phyloP scores from a whole-genome alignment of 2,888 invertebrate genomes.

The Dascillus cervinus region DNA sequence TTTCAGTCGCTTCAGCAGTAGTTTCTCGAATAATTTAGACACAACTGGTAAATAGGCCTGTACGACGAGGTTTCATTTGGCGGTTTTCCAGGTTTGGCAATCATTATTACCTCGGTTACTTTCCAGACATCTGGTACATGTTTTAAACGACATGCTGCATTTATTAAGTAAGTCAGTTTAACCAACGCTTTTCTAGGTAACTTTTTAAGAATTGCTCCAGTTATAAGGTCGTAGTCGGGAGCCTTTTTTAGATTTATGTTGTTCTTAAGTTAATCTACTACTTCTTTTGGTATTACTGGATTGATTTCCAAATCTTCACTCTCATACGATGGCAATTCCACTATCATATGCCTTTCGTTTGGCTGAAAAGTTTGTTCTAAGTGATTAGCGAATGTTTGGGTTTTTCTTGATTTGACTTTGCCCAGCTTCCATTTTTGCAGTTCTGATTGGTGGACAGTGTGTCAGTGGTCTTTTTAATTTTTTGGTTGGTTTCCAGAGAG shows the following conservation, averaged over 20 bases:
- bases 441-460: conserved; percentile 3
- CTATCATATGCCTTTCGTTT: conserved; percentile 2
- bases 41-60: too few species aligned
- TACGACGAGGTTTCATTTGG: too few species aligned
- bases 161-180: too few species aligned
- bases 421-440: conserved; percentile 2
- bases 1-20: too few species aligned
- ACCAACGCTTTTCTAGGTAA: conserved; percentile 4
- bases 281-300: conserved; percentile 2
- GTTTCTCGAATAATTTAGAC: too few species aligned
- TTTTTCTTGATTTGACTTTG: too few species aligned
- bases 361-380: too few species aligned
- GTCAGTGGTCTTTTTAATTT: conserved; percentile 1
- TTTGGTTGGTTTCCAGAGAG: conserved; percentile 1
- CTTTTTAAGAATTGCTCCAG: conserved; percentile 2
- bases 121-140: too few species aligned
- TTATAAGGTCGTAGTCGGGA: conserved; percentile 5
- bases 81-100: conserved; percentile 2
- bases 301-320: conserved; percentile 1
- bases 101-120: conserved; percentile 5
- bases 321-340: neutral
- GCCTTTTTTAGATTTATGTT: conserved; percentile 3
- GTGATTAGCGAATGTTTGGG: too few species aligned
- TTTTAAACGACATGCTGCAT: conserved; percentile 3
- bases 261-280: conserved; percentile 4